phyloP scores from a whole-genome alignment of 2,113 vertebrate genomes.

The Poeciliopsis turrubarensis region DNA sequence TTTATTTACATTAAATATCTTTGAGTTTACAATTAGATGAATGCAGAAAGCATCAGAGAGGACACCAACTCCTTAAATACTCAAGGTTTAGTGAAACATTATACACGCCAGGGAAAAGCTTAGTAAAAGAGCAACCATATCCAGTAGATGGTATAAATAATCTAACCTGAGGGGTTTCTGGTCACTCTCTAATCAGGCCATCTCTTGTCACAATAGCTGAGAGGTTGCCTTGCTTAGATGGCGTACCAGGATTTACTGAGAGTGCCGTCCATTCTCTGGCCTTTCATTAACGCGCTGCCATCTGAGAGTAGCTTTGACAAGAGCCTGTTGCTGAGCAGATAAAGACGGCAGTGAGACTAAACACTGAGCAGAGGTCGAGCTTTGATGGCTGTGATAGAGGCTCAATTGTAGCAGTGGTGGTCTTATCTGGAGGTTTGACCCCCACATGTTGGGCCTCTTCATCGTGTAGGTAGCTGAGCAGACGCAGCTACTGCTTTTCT shows the following conservation, averaged over 20 bases:
- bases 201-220: slow-evolving; percentile 40
- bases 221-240: slow-evolving; percentile 48
- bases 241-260: slow-evolving; percentile 40
- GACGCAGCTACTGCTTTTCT: slow-evolving; percentile 32
- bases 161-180: slow-evolving; percentile 24
- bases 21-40: slow-evolving; percentile 17
- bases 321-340: slow-evolving; percentile 77
- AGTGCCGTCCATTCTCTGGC: slow-evolving; percentile 45
- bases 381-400: slow-evolving; percentile 25
- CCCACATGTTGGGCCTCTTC: slow-evolving; percentile 4
- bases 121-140: slow-evolving; percentile 41
- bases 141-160: slow-evolving; percentile 21
- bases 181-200: slow-evolving; percentile 32
- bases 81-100: slow-evolving; percentile 27
- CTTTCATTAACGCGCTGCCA: slow-evolving; percentile 62
- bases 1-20: slow-evolving; percentile 15
- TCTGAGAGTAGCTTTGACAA: slow-evolving; percentile 67
- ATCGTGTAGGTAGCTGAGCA: slow-evolving; percentile 13
- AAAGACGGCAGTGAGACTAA: slow-evolving; percentile 50
- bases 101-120: slow-evolving; percentile 7
- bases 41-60: slow-evolving; percentile 4
- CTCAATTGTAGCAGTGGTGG: slow-evolving; percentile 27
- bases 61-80: slow-evolving; percentile 33
- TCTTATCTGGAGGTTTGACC: slow-evolving; percentile 55
- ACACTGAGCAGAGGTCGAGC: slow-evolving; percentile 54